phyloP scores from a whole-genome alignment of 2,888 invertebrate species.

The Oxystoma pomonae region DNA sequence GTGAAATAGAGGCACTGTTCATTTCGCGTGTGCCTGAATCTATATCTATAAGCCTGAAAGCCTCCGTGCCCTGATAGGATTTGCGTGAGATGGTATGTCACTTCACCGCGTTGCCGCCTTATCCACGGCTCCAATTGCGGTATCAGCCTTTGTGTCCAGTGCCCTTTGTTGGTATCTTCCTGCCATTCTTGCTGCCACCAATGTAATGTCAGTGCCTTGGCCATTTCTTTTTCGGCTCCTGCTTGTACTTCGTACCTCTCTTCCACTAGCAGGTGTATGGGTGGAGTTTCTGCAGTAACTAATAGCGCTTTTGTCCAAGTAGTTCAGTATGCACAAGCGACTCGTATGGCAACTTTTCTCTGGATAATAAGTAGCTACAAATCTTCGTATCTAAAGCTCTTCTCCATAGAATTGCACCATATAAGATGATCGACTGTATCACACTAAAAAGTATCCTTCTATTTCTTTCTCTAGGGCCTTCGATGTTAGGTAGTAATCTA shows the following conservation, averaged over 20 bases:
- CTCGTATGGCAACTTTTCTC: slow-evolving; percentile 9
- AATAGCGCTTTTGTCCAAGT: too few relatives aligned
- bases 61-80: too few relatives aligned
- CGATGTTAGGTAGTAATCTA: slow-evolving; percentile 5
- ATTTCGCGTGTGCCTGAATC: too few relatives aligned
- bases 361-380: slow-evolving; percentile 12
- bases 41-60: too few relatives aligned
- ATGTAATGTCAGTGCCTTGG: background rate
- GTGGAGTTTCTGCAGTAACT: slow-evolving; percentile 12
- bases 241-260: background rate
- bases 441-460: background rate
- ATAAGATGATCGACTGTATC: slow-evolving; percentile 7
- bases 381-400: slow-evolving; percentile 4
- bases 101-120: too few relatives aligned
- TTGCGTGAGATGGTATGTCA: too few relatives aligned
- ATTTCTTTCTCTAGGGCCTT: slow-evolving; percentile 8
- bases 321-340: too few relatives aligned
- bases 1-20: too few relatives aligned
- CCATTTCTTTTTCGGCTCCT: background rate
- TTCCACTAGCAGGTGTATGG: background rate
- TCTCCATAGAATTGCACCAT: slow-evolving; percentile 9
- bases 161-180: background rate
- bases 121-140: too few relatives aligned
- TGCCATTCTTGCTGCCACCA: background rate
- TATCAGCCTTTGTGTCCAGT: too few relatives aligned